phyloP scores from a whole-genome alignment of 35 echinoderm and acorn worm genomes.

The Ptychodera flava region DNA sequence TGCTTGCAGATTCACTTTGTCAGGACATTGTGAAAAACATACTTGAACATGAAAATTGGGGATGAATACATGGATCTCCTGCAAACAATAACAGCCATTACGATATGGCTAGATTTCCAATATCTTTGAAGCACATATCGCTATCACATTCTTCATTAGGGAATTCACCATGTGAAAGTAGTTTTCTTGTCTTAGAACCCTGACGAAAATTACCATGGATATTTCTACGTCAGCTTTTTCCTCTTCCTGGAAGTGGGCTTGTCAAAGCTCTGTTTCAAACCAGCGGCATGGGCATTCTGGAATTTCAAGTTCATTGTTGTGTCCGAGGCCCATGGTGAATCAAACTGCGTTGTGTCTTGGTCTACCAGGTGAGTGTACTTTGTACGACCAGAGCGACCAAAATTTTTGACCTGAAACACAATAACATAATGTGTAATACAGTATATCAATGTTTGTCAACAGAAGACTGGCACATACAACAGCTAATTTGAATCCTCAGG shows the following conservation, averaged over 20 bases:
- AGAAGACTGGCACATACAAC: background rate
- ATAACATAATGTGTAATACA: background rate
- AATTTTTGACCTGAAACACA: slow-evolving; percentile 80
- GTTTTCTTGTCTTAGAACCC: no score
- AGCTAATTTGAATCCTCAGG: no score
- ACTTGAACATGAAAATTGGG: no score
- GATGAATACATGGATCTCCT: no score
- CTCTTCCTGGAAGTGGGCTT: slow-evolving; percentile 60
- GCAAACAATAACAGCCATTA: no score
- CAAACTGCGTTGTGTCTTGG: slow-evolving; percentile 84
- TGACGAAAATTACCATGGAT: no score
- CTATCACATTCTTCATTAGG: no score
- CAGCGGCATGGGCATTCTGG: slow-evolving; percentile 55
- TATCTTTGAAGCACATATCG: no score
- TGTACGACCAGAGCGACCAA: slow-evolving; percentile 92
- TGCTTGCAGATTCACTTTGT: no score
- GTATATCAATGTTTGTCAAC: background rate
- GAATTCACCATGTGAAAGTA: no score
- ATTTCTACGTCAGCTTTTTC: background rate
- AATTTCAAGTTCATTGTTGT: slow-evolving; percentile 66
- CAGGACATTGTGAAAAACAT: no score
- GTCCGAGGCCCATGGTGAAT: slow-evolving; percentile 77
- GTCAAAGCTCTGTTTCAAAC: slow-evolving; percentile 85
- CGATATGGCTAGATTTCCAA: no score
- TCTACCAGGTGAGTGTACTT: slow-evolving; percentile 96